A percentile compares a stretch with the other conserved stretches of the same genome.
phyloP scores from a whole-genome alignment of 2,113 vertebrate species.

The Cervus canadensis region DNA sequence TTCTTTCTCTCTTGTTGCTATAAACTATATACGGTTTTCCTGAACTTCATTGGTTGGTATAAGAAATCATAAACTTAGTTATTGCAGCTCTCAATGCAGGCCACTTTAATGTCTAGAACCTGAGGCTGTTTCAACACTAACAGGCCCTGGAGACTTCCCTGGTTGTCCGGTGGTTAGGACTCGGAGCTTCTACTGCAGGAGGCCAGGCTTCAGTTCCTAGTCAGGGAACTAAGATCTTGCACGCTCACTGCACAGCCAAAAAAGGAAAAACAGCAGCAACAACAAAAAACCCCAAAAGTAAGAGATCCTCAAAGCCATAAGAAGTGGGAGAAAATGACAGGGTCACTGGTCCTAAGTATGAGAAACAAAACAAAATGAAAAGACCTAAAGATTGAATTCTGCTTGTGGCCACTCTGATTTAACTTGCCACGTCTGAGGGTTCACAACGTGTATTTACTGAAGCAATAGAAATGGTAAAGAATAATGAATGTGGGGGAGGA shows the following conservation, averaged over 20 bases:
- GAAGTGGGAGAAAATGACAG: neutral
- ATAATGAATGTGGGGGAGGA: neutral
- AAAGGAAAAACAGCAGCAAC: neutral
- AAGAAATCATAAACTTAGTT: neutral
- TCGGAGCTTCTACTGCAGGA: neutral
- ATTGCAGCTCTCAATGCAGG: neutral
- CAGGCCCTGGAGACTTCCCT: neutral
- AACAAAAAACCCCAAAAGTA: neutral
- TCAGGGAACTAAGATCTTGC: neutral
- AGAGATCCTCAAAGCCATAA: neutral
- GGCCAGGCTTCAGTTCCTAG: neutral
- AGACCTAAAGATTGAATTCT: neutral
- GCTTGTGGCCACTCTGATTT: neutral
- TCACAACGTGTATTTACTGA: neutral
- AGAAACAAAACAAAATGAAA: neutral
- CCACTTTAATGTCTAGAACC: neutral
- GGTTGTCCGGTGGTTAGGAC: neutral
- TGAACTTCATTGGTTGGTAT: neutral
- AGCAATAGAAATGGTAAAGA: neutral
- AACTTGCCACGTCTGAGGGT: neutral
- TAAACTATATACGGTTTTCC: neutral
- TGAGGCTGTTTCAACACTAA: constrained; percentile 4
- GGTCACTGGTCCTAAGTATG: neutral
- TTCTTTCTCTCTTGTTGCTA: neutral
- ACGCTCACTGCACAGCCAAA: neutral